Base-by-base conservation (phyloP, 2,888 invertebrate species). In the Anagyrus pseudococci region DNA sequence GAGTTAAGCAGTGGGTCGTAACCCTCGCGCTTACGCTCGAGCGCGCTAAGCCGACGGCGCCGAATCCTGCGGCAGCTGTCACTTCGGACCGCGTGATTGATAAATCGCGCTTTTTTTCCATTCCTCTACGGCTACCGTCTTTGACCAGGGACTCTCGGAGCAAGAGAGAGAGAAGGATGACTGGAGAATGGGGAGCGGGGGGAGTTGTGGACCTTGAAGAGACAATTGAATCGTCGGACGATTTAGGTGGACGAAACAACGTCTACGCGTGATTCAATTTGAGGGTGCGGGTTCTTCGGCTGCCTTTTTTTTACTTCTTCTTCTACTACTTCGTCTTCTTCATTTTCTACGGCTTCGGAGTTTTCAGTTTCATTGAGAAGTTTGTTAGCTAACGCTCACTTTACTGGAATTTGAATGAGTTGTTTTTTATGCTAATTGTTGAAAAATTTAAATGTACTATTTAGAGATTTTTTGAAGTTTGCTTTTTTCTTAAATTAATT, bases 1-100 rank as follows among this genome's bases (percentile, higher is more conserved):
- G n/a, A n/a, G n/a, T n/a, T n/a, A n/a, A n/a, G n/a, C n/a, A n/a
- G n/a, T n/a, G n/a, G n/a, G n/a, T n/a, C n/a, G n/a, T n/a, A n/a
- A 29, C 29, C 29, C 29, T 22, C 17, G 20, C 26, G 13, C 43
- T 41, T 29, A 4, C 29, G 10, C 8, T n/a, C 8, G 33, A 50
- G 19, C 10, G 13, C 4, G 41, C 6, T 15, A n/a, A 6, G 41
- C n/a, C 72, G 73, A 73, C 70, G 71, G 75, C 73, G 73, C 73
- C 74, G 74, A 77, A 77, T 77, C 74, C 74, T 73, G 67, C 29
- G 29, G 4, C 4, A 71, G 69, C 72, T 74, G 76, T 76, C 77
- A 71, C 71, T 72, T 70, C 64, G 67, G 68, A 67, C 59, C 52
- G 23, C 58, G 73, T 77, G 77, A 77, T 77, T 77, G 75, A 77